These are phyloP conservation scores for Macrosiphum euphorbiae DNA, from an alignment of 2,888 invertebrate genomes.

Conservation along the genomic window DNA sequence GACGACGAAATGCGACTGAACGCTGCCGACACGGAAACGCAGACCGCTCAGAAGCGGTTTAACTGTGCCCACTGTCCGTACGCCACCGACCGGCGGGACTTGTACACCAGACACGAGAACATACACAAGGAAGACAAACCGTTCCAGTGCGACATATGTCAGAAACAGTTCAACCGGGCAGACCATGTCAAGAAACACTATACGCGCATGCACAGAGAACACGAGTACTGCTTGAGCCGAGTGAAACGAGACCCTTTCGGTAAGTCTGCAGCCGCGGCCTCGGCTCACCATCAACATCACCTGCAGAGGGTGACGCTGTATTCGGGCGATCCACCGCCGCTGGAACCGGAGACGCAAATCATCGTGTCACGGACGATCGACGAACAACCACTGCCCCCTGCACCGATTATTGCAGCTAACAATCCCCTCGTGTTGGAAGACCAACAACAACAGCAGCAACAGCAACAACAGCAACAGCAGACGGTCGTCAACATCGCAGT, in stretches of 20 bases:
- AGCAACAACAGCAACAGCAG: constrained; percentile 53
- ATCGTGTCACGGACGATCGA: constrained; percentile 52
- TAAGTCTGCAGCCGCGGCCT: background rate
- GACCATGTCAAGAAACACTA: constrained; percentile 97
- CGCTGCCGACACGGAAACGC: constrained; percentile 64
- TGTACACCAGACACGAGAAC: constrained; percentile 92
- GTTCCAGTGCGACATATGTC: constrained; percentile 92
- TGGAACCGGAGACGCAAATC: constrained; percentile 53
- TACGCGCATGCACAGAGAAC: constrained; percentile 90
- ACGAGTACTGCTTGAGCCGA: constrained; percentile 87
- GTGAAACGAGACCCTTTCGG: constrained; percentile 71
- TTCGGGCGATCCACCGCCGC: constrained; percentile 53
- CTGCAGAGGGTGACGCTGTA: constrained; percentile 52
- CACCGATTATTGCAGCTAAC: constrained; percentile 11
- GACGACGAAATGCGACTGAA: constrained; percentile 29
- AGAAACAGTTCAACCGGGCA: constrained; percentile 92
- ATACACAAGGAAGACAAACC: constrained; percentile 95
- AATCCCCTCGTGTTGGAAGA: constrained; percentile 39
- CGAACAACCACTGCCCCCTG: background rate
- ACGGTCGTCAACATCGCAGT: constrained; percentile 63
- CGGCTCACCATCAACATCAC: background rate
- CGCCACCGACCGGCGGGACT: constrained; percentile 90
- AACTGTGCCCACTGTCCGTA: constrained; percentile 90
- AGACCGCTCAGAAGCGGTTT: constrained; percentile 77
- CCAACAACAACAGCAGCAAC: constrained; percentile 48